Percentiles rank a stretch among this genome's conserved stretches.
These are phyloP conservation scores for Eumerus sabulonum DNA, from an alignment of 2,888 invertebrate genomes.

Conservation along the genomic window DNA sequence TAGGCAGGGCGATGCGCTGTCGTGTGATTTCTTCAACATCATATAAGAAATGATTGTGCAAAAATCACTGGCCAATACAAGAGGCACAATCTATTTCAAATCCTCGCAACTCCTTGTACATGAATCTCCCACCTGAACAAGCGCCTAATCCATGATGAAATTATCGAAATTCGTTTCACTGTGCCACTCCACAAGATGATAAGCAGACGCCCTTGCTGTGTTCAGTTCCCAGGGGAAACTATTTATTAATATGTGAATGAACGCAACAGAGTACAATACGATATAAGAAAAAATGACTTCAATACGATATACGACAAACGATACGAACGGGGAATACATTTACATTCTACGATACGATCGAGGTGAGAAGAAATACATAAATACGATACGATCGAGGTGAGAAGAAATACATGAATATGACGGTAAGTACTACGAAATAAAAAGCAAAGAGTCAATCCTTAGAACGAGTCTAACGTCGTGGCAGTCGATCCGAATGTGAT, in stretches of 20 bases:
- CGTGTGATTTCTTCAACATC: too few species aligned
- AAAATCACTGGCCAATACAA: too few species aligned
- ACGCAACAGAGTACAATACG: neutral
- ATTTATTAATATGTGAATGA: constrained; percentile 19
- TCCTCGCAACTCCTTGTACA: too few species aligned
- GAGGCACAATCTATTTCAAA: too few species aligned
- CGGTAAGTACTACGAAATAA: constrained; percentile 17
- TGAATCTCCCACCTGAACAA: too few species aligned
- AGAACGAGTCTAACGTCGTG: constrained; percentile 53
- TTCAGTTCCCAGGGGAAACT: constrained; percentile 3
- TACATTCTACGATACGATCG: neutral
- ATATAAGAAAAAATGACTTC: neutral
- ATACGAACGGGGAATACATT: neutral
- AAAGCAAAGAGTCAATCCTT: neutral
- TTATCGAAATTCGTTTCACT: too few species aligned
- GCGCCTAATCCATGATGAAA: too few species aligned
- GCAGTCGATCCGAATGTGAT: constrained; percentile 71
- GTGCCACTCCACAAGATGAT: too few species aligned
- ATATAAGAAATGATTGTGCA: too few species aligned
- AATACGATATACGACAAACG: constrained; percentile 2
- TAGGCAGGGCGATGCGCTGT: too few species aligned
- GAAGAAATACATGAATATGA: constrained; percentile 30
- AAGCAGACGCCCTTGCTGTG: neutral
- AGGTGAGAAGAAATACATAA: constrained; percentile 14
- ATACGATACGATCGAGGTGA: constrained; percentile 1